phyloP scores from a whole-genome alignment of 2,113 vertebrate species.

The Callorhinus ursinus region DNA sequence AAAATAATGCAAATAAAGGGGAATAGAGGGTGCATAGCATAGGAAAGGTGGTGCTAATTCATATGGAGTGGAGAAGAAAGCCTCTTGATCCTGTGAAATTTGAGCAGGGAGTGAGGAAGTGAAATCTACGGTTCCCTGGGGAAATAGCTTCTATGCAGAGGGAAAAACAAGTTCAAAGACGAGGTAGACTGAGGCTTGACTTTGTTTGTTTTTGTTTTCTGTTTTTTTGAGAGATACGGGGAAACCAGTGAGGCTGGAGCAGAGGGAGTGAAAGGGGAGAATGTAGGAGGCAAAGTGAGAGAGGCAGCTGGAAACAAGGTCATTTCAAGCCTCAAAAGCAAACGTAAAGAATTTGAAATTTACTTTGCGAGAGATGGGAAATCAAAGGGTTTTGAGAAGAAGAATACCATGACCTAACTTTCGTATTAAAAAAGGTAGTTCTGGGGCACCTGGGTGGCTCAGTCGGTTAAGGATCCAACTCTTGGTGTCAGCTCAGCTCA shows the following conservation, averaged over 20 bases:
- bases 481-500: neutral
- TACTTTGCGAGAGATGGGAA: neutral
- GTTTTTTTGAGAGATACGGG: neutral
- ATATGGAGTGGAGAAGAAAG: neutral
- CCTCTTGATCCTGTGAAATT: neutral
- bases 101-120: neutral
- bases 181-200: neutral
- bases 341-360: neutral
- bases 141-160: neutral
- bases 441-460: neutral
- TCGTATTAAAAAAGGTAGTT: neutral
- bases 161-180: neutral
- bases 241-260: neutral
- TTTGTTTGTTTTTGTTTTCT: neutral
- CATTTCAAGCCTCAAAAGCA: neutral
- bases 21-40: fast-evolving
- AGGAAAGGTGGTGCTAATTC: neutral
- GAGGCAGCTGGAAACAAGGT: neutral
- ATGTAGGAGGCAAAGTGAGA: neutral
- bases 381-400: neutral
- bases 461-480: neutral
- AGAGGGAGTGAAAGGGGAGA: neutral
- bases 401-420: neutral
- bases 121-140: neutral
- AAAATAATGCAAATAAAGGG: neutral